A percentile compares a stretch with the other conserved stretches of the same genome.
Conservation (phyloP, 2,797 vertebrate genomes). For the Kryptopterus vitreolus region DNA sequence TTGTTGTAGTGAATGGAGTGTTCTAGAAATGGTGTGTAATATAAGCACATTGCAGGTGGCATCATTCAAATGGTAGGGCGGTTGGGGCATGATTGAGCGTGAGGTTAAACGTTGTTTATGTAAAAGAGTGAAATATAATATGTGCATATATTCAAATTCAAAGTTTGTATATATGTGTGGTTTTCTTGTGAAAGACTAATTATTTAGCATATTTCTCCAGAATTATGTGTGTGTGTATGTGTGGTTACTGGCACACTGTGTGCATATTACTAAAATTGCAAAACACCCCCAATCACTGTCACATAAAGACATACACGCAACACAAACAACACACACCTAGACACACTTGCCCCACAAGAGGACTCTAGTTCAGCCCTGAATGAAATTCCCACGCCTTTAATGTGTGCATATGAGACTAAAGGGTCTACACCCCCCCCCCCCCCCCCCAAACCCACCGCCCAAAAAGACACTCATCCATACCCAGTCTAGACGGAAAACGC, state of each 20-base stretch:
- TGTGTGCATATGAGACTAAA: conserved; percentile 60
- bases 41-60: conserved; percentile 47
- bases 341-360: conserved; percentile 75
- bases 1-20: conserved; percentile 41
- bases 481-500: conserved; percentile 56
- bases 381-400: conserved; percentile 78
- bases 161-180: neutral
- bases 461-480: conserved; percentile 56
- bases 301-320: conserved; percentile 53
- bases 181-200: neutral
- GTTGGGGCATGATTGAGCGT: conserved; percentile 8
- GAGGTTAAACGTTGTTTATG: conserved; percentile 6
- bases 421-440: conserved; percentile 59
- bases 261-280: neutral
- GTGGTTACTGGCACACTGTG: neutral
- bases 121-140: neutral
- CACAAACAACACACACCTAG: conserved; percentile 62
- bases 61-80: conserved; percentile 29
- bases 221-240: neutral
- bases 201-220: neutral
- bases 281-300: conserved; percentile 56
- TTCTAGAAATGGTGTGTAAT: conserved; percentile 47
- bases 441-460: conserved; percentile 58
- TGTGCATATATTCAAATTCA: neutral
- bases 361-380: conserved; percentile 71